Evolutionary conservation across 2,113 vertebrate genomes (phyloP).

Genomic region (Vulpes lagopus): DNA sequence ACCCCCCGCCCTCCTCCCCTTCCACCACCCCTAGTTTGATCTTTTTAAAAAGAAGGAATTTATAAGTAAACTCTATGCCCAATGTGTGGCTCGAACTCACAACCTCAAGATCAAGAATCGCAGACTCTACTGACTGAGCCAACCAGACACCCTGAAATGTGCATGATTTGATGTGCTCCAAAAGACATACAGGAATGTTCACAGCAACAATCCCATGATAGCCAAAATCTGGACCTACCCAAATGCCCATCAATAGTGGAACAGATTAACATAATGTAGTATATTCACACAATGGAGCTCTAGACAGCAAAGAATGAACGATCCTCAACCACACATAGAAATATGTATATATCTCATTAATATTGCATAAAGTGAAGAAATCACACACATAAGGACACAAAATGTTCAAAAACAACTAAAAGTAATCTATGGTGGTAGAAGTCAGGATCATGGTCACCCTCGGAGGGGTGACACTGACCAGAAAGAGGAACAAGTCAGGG

Average conservation of each 20-base stretch:
- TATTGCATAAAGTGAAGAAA: not conserved
- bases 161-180: not conserved
- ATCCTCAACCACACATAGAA: not conserved
- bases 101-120: not conserved
- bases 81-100: not conserved
- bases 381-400: not conserved
- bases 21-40: not conserved
- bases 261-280: not conserved
- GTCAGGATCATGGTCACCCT: not conserved
- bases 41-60: too few relatives aligned
- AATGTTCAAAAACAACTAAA: slow-evolving; percentile 7
- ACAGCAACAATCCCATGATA: not conserved
- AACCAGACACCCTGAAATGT: not conserved
- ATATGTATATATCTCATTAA: not conserved
- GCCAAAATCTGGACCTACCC: not conserved
- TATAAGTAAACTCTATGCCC: not conserved
- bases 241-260: not conserved
- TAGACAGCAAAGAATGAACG: not conserved
- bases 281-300: not conserved
- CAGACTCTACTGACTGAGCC: not conserved
- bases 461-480: not conserved
- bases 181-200: not conserved
- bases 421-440: not conserved
- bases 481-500: not conserved
- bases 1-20: too few relatives aligned